Percentiles rank a stretch among this genome's conserved stretches.
phyloP scores from a whole-genome alignment of 1,140 invertebrate species.

The Antheraea pernyi region DNA sequence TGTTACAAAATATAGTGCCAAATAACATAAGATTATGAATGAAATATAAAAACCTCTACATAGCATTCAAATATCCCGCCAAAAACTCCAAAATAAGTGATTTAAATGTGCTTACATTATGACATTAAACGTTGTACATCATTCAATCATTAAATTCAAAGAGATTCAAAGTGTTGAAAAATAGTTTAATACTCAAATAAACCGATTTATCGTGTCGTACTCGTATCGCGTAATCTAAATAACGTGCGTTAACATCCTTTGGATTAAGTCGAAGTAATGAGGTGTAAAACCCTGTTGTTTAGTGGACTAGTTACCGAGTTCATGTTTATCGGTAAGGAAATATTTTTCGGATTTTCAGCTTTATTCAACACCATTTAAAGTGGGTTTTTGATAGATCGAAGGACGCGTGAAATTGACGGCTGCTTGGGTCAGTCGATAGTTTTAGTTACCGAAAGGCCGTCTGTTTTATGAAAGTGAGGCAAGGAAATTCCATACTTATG shows the following conservation, averaged over 20 bases:
- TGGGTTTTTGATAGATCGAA: background rate
- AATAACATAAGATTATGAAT: too few species aligned
- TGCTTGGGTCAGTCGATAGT: background rate
- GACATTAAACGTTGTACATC: too few species aligned
- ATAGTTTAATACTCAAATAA: too few species aligned
- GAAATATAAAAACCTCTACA: too few species aligned
- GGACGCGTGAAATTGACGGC: background rate
- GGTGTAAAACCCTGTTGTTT: constrained; percentile 49
- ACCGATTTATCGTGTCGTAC: too few species aligned
- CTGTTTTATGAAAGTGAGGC: background rate
- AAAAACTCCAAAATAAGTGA: too few species aligned
- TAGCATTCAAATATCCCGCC: too few species aligned
- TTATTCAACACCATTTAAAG: constrained; percentile 9
- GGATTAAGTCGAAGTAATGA: constrained; percentile 43
- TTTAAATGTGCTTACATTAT: too few species aligned
- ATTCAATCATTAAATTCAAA: too few species aligned
- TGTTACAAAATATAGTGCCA: too few species aligned
- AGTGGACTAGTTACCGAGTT: constrained; percentile 45
- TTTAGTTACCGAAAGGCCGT: background rate
- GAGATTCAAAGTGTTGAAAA: too few species aligned
- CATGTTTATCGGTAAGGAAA: constrained; percentile 20
- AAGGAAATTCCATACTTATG: background rate
- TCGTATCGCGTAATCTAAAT: constrained; percentile 26
- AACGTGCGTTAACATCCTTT: constrained; percentile 17
- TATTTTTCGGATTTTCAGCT: constrained; percentile 7